Evolutionary conservation across 2,113 vertebrate species (phyloP), one percentile per base, ranked within the genome.

Genomic region (Gobiocypris rarus): DNA sequence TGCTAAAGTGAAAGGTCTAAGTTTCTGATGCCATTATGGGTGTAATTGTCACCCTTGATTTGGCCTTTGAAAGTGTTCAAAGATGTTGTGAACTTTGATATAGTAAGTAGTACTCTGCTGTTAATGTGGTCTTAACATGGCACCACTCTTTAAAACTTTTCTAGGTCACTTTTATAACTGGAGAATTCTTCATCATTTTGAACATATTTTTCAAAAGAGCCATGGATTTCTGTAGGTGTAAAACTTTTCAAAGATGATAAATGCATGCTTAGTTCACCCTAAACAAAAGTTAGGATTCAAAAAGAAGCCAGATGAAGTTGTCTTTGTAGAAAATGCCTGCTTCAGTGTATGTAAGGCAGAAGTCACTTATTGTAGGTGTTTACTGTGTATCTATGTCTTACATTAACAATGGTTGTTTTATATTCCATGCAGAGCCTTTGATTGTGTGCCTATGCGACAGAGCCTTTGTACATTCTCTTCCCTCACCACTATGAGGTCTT

Each of bases 391-490:
- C 8, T 45, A 56, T 78, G 31, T 34, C 22, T 34, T 77, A 41
- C 52, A n/a, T 22, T 54, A 41, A 17, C 34, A 78, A 61, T 45
- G 38, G 15, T 28, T 61, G 56, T 38, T 41, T 77, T 76, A 45
- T 73, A 73, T 45, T 73, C 22, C n/a, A 26, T 26, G 3, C n/a
- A 43, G 41, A 71, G 43, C 50, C 22, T 28, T 76, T 28, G 28
- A 34, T 19, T 34, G 5, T 56, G 41, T 45, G 11, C 13, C 56
- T 52, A 6, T 75, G 9, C 4, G 38, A 38, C 38, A 38, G 38
- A 38, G 6, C 38, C 38, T 38, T 56, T 75, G 74, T 56, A 75
- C 74, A 34, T 52, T 54, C 48, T 77, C 31, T 77, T 67, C 6
- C 26, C 24, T 13, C 31, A 38, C 9, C 17, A 75, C 41, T 73